Evolutionary conservation across 1,140 invertebrate species (phyloP), one percentile per base, ranked within the genome.

Genomic region (Catajapyx aquilonaris): DNA sequence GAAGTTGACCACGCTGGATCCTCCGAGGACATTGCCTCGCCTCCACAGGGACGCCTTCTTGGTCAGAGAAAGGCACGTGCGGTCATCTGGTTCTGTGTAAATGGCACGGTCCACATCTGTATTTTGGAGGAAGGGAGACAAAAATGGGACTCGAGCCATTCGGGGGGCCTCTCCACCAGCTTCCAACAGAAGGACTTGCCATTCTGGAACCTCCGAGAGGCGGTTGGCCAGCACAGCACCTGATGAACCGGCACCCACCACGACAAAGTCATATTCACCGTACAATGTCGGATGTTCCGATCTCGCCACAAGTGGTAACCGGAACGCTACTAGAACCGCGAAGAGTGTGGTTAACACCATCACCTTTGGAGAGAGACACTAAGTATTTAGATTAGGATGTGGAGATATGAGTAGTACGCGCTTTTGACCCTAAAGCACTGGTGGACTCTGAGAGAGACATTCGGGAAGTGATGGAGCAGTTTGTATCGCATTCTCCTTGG

Each of bases 1-100:
- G 7, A 73, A 77, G 55, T 85, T 84, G 10, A 81, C 62, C 1
- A 70, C 64, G 40, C 74, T 78, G 2, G 71, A 72, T 5, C 80
- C 79, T 10, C 69, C 68, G 43, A 57, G 19, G 15, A 58, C 58
- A 36, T 52, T 53, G 15, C 51, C 54, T 34, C 51, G 45, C 10
- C 50, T 39, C 46, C 41, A 45, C 5, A 23, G 33, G 1, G 2
- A 41, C 23, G 17, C 25, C 11, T 45, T 43, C 20, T 53, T 48
- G 7, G 51, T 50, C 13, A 58, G 49, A 13, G 17, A 34, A 11
- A 41, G 21, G 18, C 41, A 44, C 4, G 34, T 28, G 9, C 21
- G 20, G 7, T 20, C 11, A 22, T 45, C 37, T 16, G 37, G 41
- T 25, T 34, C 41, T 4, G 43, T 28, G 19, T 37, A 18, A 25